phyloP scores from a whole-genome alignment of 1,140 invertebrate species.

The Delia radicum region DNA sequence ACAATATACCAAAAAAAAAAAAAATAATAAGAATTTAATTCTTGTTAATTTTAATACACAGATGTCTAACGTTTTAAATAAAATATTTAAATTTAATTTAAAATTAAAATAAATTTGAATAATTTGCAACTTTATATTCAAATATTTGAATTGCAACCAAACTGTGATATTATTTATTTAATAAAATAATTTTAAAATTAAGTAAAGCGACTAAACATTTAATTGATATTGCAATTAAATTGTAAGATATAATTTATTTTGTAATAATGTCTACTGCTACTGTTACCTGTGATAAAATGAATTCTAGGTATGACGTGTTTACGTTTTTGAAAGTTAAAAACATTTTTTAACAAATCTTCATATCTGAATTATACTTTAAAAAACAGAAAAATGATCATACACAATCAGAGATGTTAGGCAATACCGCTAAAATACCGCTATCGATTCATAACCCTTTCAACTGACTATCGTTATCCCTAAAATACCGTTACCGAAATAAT shows the following conservation, averaged over 20 bases:
- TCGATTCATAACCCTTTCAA: no score
- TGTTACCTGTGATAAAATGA: conserved; percentile 6
- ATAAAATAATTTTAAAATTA: neutral
- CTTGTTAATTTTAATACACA: neutral
- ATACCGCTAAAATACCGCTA: no score
- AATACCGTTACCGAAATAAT: no score
- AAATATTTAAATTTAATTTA: conserved; percentile 5
- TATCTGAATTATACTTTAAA: no score
- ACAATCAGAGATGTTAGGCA: no score
- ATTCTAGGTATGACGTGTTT: neutral
- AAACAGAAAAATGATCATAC: no score
- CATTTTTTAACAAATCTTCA: no score
- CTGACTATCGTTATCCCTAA: no score
- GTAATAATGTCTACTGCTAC: neutral
- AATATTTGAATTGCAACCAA: neutral
- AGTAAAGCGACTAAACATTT: neutral
- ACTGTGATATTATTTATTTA: conserved; percentile 11
- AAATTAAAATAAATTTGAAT: conserved; percentile 16
- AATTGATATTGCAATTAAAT: neutral
- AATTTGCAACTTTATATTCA: neutral
- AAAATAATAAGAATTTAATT: neutral
- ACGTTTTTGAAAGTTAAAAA: no score
- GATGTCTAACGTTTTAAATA: neutral
- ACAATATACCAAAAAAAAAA: neutral
- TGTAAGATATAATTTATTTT: neutral